Evolutionary conservation across 35 echinoderm and acorn worm species (phyloP).

Genomic region (Apostichopus parvimensis): DNA sequence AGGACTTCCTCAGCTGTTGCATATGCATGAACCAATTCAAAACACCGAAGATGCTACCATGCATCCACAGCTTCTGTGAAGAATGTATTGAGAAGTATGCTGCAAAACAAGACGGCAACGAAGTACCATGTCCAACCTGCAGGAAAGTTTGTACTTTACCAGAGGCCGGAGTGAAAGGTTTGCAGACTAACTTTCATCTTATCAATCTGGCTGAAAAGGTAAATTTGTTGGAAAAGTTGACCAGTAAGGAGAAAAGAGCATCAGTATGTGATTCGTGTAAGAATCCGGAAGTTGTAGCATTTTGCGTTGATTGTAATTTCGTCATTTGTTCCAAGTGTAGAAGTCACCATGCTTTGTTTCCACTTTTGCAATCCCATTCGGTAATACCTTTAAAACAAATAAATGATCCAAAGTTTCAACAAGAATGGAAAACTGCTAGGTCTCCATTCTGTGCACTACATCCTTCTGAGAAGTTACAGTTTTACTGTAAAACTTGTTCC

Average conservation of each 20-base stretch:
- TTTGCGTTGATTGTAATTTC: slow-evolving; percentile 3
- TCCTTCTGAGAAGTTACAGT: slow-evolving; percentile 19
- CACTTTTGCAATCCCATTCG: background rate
- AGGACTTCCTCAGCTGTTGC: background rate
- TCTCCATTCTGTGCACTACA: slow-evolving; percentile 33
- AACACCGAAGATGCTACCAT: slow-evolving; percentile 6
- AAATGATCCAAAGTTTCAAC: too few relatives aligned
- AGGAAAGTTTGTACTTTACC: background rate
- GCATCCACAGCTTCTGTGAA: slow-evolving; percentile 24
- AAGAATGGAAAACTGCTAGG: background rate
- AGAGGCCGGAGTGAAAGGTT: background rate
- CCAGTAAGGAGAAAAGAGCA: too few relatives aligned
- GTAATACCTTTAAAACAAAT: too few relatives aligned
- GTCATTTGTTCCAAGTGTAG: background rate
- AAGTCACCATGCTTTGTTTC: slow-evolving; percentile 1
- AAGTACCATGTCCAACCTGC: background rate
- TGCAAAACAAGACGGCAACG: background rate
- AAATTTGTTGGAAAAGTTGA: background rate
- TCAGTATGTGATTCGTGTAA: background rate
- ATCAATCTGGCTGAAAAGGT: background rate
- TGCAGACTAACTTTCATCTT: slow-evolving; percentile 25
- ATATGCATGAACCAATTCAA: slow-evolving; percentile 6
- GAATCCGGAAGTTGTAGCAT: background rate
- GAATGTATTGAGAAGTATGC: slow-evolving; percentile 7
- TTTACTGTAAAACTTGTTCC: slow-evolving; percentile 29